Evolutionary conservation across 2,888 invertebrate species (phyloP), one percentile per base, ranked within the genome.

Genomic region (Sinopyrophorus schimmeli): DNA sequence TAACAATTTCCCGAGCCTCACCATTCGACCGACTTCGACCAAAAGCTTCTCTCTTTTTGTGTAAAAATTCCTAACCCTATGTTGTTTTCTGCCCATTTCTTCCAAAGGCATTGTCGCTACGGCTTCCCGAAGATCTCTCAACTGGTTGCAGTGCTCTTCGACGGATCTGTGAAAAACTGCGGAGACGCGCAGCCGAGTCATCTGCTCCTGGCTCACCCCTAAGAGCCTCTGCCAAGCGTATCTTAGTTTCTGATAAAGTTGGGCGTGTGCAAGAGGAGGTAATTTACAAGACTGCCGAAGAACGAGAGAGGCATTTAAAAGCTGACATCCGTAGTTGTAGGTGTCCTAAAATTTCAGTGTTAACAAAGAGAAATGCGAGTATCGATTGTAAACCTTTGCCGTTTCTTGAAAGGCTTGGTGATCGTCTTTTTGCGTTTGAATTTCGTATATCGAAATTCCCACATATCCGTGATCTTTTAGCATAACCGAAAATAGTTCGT

Each of bases 251-350:
- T 78, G 73, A 37, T 77, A 77, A 43, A 84, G 74, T 49, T 71
- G 71, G 24, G 77, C 75, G 61, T 85, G 83, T 12, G 77, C 77
- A 28, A 80, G 80, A 40, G 77, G 66, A 12, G 79, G 75, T 56
- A 86, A 73, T 65, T 86, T 81, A 67, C 89, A 83, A 16, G 88
- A 86, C 52, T 86, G 80, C 31, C 90, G 76, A 49, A 91, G 68
- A 7, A 86, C 82, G 38, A 86, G 74, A 1, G 89, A 84, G 2
- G 89, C 89, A 61, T 85, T 83, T 34, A 89, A 74, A 52, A 90
- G 74, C 73, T 90, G 88, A 62, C 83, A 84, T 9, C 90, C 90
- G 64, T 90, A 91, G 58, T 89, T 86, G 70, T 84, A 89, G 10
- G 89, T 88, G 37, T 86, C 85, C 89, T 90, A 69, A 26, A 71